These are phyloP conservation scores for Loriculus beryllinus DNA, from an alignment of 2,797 vertebrate species.

Conservation along the genomic window DNA sequence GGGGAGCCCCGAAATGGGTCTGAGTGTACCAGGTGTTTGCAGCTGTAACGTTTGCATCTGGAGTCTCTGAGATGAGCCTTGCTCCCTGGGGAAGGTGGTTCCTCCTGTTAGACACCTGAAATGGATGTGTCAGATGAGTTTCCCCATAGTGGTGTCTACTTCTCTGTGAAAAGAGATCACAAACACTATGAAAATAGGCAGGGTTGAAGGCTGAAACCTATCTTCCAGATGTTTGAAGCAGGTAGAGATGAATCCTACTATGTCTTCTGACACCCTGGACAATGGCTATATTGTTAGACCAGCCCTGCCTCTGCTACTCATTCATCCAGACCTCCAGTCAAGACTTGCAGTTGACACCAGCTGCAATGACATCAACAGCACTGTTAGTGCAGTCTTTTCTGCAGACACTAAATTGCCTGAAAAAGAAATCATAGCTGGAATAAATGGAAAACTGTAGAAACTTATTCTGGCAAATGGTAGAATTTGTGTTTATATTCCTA, in stretches of 20 bases:
- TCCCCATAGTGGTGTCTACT: neutral
- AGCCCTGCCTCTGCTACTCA: neutral
- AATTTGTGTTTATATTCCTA: constrained; percentile 27
- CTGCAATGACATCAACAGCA: neutral
- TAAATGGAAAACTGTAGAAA: neutral
- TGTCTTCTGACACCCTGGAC: neutral
- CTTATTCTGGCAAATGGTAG: neutral
- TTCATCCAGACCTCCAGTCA: neutral
- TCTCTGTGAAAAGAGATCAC: neutral
- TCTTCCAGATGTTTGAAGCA: neutral
- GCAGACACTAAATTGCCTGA: neutral
- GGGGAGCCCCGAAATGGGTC: neutral
- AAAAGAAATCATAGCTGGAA: neutral
- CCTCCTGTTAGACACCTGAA: neutral
- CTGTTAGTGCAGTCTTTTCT: neutral
- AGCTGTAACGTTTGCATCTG: neutral
- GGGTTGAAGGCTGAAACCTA: neutral
- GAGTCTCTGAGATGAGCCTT: neutral
- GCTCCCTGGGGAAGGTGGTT: neutral
- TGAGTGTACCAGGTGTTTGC: neutral
- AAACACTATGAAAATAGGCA: neutral
- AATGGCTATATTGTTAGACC: accelerated
- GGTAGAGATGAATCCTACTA: neutral
- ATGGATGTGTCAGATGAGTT: neutral
- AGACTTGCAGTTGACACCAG: neutral